These are phyloP conservation scores for Diplosoma virens DNA, from an alignment of 23 tunicate genomes.

Conservation along the genomic window DNA sequence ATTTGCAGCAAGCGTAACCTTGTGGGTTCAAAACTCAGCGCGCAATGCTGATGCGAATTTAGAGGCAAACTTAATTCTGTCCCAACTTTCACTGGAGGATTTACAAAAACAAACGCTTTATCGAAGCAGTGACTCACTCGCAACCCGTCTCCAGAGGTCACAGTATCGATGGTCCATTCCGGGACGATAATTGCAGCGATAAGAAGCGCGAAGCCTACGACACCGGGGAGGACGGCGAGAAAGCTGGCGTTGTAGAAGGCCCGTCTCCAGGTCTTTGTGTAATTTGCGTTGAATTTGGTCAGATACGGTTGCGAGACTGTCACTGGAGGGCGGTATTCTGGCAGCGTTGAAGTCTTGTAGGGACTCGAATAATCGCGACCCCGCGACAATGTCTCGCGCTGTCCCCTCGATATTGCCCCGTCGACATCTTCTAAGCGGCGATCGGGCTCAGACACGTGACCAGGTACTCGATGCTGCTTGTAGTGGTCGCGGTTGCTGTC, in stretches of 20 bases:
- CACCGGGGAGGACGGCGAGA: slow-evolving; percentile 12
- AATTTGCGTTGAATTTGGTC: not conserved
- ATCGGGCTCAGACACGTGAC: slow-evolving; percentile 55
- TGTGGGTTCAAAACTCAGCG: no score
- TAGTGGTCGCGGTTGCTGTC: slow-evolving; percentile 6
- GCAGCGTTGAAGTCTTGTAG: not conserved
- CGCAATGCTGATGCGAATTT: no score
- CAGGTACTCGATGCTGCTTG: slow-evolving; percentile 44
- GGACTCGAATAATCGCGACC: slow-evolving; percentile 9
- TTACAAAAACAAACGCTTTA: no score
- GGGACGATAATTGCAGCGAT: slow-evolving; percentile 2
- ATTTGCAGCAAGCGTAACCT: no score
- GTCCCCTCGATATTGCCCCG: slow-evolving; percentile 29
- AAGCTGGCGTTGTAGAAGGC: slow-evolving; percentile 18
- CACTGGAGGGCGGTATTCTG: slow-evolving; percentile 7
- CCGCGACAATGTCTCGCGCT: slow-evolving; percentile 29
- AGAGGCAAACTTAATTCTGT: no score
- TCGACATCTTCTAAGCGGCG: slow-evolving; percentile 3
- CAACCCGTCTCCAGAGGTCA: not conserved
- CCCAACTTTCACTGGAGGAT: no score
- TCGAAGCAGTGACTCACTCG: not conserved
- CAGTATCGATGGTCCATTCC: not conserved
- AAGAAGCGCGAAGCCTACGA: slow-evolving; percentile 4
- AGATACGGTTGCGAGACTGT: slow-evolving; percentile 28
- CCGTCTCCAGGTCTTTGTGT: not conserved